These are phyloP conservation scores for Zophobas atratus DNA, from an alignment of 1,140 invertebrate genomes.

Conservation along the genomic window DNA sequence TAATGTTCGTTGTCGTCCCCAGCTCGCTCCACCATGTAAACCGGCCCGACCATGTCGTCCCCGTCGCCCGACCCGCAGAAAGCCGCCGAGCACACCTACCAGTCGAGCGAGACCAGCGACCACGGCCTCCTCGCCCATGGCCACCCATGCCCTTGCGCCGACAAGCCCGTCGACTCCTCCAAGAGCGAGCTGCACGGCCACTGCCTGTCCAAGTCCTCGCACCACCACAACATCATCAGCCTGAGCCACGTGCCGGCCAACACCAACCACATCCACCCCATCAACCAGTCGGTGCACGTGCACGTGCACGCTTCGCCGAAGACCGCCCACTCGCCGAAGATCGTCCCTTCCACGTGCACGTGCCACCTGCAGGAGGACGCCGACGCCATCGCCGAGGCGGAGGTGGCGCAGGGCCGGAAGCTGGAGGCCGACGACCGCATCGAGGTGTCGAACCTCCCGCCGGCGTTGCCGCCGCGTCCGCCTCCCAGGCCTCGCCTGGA, in stretches of 20 bases:
- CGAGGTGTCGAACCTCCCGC: constrained; percentile 66
- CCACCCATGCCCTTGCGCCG: constrained; percentile 60
- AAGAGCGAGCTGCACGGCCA: constrained; percentile 54
- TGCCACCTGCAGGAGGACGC: constrained; percentile 60
- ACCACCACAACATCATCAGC: constrained; percentile 57
- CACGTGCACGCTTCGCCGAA: constrained; percentile 62
- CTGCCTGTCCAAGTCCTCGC: constrained; percentile 43
- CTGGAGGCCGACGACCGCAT: constrained; percentile 65
- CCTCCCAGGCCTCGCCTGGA: constrained; percentile 66
- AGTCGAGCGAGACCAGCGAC: constrained; percentile 64
- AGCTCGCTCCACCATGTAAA: constrained; percentile 14
- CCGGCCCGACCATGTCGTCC: constrained; percentile 58
- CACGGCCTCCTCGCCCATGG: constrained; percentile 58
- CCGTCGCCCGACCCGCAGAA: constrained; percentile 62
- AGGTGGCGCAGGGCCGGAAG: constrained; percentile 57
- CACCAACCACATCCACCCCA: constrained; percentile 56
- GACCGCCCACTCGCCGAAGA: constrained; percentile 52
- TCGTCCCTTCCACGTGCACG: constrained; percentile 50
- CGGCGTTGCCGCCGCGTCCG: constrained; percentile 66
- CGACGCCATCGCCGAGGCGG: constrained; percentile 53
- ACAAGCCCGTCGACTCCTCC: constrained; percentile 52
- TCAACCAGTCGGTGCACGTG: constrained; percentile 59
- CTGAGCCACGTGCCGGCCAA: constrained; percentile 49
- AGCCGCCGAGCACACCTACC: constrained; percentile 60
- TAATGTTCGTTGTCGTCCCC: neutral